Evolutionary conservation across 1,140 invertebrate species (phyloP).

Genomic region (Scaptomyza montana): DNA sequence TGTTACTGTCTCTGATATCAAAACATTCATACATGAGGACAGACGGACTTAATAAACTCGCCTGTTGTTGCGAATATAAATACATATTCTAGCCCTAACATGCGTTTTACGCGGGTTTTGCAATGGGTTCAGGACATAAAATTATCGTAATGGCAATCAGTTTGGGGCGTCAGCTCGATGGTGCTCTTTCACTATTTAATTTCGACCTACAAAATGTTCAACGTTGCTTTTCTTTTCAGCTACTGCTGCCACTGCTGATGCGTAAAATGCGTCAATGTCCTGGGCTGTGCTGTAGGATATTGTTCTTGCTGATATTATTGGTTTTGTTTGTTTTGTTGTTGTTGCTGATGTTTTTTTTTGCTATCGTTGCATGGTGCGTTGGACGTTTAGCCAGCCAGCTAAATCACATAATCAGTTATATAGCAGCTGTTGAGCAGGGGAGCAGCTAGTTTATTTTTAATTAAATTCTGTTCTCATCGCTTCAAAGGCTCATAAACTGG

Average conservation of each 20-base stretch:
- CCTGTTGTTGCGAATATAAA: no score
- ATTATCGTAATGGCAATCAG: constrained; percentile 44
- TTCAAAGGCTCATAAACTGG: constrained; percentile 60
- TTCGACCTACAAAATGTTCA: constrained; percentile 62
- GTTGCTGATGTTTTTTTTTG: constrained; percentile 1
- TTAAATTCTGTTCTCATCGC: constrained; percentile 57
- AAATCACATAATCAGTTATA: constrained; percentile 59
- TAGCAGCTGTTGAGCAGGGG: constrained; percentile 10
- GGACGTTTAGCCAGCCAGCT: background rate
- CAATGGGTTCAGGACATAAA: no score
- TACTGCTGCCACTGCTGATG: constrained; percentile 28
- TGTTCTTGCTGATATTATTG: constrained; percentile 29
- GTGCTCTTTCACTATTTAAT: constrained; percentile 65
- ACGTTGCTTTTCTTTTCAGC: background rate
- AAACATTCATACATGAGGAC: no score
- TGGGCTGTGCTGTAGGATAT: constrained; percentile 12
- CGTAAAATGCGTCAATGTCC: constrained; percentile 39
- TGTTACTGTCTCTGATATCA: no score
- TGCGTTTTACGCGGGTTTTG: no score
- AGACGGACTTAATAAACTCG: no score
- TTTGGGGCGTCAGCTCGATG: constrained; percentile 28
- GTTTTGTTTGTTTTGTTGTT: constrained; percentile 12
- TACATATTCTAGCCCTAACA: no score
- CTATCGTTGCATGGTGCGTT: constrained; percentile 9
- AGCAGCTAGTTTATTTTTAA: constrained; percentile 72